A percentile compares a stretch with the other conserved stretches of the same genome.
phyloP scores from a whole-genome alignment of 2,113 vertebrate species.

The Xiphophorus couchianus region DNA sequence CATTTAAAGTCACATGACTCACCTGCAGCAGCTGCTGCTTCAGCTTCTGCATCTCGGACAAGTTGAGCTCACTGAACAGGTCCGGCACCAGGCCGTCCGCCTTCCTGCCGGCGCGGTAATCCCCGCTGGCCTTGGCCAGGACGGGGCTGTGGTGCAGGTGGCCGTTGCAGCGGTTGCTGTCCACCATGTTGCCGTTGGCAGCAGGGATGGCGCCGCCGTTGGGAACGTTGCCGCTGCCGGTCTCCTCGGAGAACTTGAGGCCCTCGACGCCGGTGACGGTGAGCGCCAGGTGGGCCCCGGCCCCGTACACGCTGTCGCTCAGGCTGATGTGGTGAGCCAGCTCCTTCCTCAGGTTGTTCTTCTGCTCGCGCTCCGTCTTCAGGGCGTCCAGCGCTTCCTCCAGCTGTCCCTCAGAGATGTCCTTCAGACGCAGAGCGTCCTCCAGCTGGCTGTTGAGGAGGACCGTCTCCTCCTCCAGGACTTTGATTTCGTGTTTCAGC shows the following conservation, averaged over 20 bases:
- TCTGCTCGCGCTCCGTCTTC: slow-evolving; percentile 95
- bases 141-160: slow-evolving; percentile 80
- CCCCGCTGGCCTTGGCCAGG: slow-evolving; percentile 85
- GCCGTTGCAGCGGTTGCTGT: slow-evolving; percentile 83
- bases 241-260: slow-evolving; percentile 89
- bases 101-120: slow-evolving; percentile 86
- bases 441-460: slow-evolving; percentile 97
- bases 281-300: slow-evolving; percentile 89
- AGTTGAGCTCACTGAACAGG: slow-evolving; percentile 97
- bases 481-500: slow-evolving; percentile 97
- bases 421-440: slow-evolving; percentile 93
- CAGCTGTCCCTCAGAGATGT: slow-evolving; percentile 93
- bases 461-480: slow-evolving; percentile 95
- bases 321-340: slow-evolving; percentile 92
- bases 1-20: slow-evolving; percentile 1
- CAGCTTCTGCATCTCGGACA: slow-evolving; percentile 98
- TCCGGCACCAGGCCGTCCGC: slow-evolving; percentile 91
- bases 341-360: slow-evolving; percentile 95
- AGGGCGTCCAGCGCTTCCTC: slow-evolving; percentile 95
- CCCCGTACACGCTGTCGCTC: slow-evolving; percentile 89
- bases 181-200: slow-evolving; percentile 86
- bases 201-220: slow-evolving; percentile 67
- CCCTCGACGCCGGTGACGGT: slow-evolving; percentile 91
- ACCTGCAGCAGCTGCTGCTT: slow-evolving; percentile 98
- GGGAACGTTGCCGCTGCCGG: slow-evolving; percentile 78